Conservation (phyloP, 2,888 invertebrate species). For the Patella ulyssiponensis region DNA sequence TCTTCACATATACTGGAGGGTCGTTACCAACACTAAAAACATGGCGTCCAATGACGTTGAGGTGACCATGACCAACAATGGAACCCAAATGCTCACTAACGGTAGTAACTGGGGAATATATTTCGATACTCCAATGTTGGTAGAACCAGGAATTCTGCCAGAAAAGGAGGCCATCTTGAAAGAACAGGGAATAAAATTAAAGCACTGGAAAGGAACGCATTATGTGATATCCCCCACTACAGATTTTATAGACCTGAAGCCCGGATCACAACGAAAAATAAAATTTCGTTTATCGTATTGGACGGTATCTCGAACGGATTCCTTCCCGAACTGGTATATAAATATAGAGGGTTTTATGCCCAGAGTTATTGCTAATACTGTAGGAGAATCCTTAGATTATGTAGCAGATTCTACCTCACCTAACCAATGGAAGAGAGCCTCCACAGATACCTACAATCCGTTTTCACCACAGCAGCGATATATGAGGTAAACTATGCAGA, state of each 20-base stretch:
- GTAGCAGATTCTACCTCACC: constrained; percentile 31
- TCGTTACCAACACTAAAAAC: not conserved
- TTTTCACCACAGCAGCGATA: constrained; percentile 45
- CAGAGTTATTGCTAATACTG: constrained; percentile 36
- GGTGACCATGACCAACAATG: not conserved
- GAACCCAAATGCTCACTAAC: not conserved
- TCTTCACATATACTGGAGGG: not conserved
- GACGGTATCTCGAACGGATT: constrained; percentile 51
- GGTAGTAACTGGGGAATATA: not conserved
- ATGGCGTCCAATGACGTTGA: not conserved
- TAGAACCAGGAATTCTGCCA: not conserved
- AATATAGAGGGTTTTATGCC: constrained; percentile 26
- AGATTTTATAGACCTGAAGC: constrained; percentile 19
- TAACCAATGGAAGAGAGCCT: constrained; percentile 49
- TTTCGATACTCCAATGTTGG: not conserved
- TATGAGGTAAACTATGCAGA: constrained; percentile 24
- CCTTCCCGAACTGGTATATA: constrained; percentile 55
- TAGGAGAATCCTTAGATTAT: constrained; percentile 38
- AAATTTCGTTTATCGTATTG: constrained; percentile 39
- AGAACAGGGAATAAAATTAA: not conserved
- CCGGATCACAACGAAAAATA: constrained; percentile 31
- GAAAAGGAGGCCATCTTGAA: not conserved
- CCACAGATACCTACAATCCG: constrained; percentile 46
- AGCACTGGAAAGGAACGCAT: not conserved
- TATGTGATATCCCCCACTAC: not conserved